Base-by-base conservation (phyloP, 2,888 invertebrate species). In the Listrodromus nycthemerus region DNA sequence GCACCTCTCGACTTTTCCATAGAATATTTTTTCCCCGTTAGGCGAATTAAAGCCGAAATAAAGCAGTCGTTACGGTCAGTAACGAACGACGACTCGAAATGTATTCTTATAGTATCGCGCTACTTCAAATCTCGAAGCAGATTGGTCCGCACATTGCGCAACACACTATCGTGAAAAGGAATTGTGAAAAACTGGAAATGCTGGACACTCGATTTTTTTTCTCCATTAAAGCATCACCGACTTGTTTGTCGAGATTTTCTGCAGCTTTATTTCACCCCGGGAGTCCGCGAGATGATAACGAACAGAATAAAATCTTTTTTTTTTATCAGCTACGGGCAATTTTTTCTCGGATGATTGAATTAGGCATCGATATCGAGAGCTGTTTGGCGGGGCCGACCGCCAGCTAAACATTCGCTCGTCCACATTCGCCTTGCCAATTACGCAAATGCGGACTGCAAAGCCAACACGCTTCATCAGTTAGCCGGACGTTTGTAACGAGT, bases 401-500 rank as follows among this genome's bases (percentile, higher is more conserved):
- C 30, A 21, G 71, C 58, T 76, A 71, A 76, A 77, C 61, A 82
- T 77, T 76, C 76, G 76, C 81, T 76, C 70, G 65, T 70, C 70
- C 37, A 30, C 66, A 50, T 70, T 81, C 76, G 45, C 71, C 66
- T 33, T 30, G 70, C 41, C 76, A 80, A 83, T 83, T 80, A 80
- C 58, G 71, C 65, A 83, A 80, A 83, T 80, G 65, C 75, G 55
- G 37, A 50, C 30, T 27, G 45, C 41, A 48, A 55, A 21, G 55
- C 55, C 13, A 55, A 63, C 63, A 37, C 37, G 61, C 65, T 41
- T 67, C 19, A 27, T 19, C 71, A 66, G 71, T 82, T 77, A 77
- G 71, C 70, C 75, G 55, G 21, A 71, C 58, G 30, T 77, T 37
- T 71, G 27, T 71, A 77, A 77, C 81, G 67, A 76, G 80, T 87